Evolutionary conservation across 2,113 vertebrate genomes (phyloP), one percentile per base, ranked within the genome.

Genomic region (Laterallus jamaicensis): DNA sequence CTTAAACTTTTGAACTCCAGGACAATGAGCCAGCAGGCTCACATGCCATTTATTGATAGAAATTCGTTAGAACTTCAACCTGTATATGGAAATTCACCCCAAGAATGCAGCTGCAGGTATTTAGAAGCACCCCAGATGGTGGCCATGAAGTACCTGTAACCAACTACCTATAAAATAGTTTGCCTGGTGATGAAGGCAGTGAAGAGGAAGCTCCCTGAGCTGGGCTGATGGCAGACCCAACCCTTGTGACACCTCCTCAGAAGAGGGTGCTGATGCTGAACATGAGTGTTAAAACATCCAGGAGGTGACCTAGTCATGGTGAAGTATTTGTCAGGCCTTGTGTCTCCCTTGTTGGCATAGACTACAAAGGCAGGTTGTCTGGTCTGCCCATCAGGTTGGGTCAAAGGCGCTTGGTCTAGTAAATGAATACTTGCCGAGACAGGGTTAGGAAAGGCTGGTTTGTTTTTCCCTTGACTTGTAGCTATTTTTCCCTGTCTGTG

Each of bases 1-100:
- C 56, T 56, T 90, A 78, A 88, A 92, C 68, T 96, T 94, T 77
- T 93, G 88, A 93, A 75, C 90, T 92, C 39, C 54, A 37, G 50
- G 76, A 91, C 40, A 80, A 47, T 62, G 82, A 92, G 10, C 70
- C 55, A 88, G 64, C 25, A 76, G 44, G n/a, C 81, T 92, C 73
- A 64, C 18, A 24, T 2, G 1, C 2, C 2, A 15, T 52, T 82
- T 0, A 1, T 63, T 21, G 26, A 21, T 64, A 54, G 3, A 40
- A 86, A 81, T 67, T 59, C 20, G 14, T 66, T 80, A 26, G 77
- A 59, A 37, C 26, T 80, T 52, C 64, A 81, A 6, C 24, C 14
- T 10, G 18, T 64, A 42, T 55, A 85, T 75, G 35, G 64, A 83
- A 89, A 81, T 67, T 94, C 24, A 67, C 20, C 24, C 29, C 42